Conservation (phyloP, 2,888 invertebrate species). For the Pristionchus fissidentatus region DNA sequence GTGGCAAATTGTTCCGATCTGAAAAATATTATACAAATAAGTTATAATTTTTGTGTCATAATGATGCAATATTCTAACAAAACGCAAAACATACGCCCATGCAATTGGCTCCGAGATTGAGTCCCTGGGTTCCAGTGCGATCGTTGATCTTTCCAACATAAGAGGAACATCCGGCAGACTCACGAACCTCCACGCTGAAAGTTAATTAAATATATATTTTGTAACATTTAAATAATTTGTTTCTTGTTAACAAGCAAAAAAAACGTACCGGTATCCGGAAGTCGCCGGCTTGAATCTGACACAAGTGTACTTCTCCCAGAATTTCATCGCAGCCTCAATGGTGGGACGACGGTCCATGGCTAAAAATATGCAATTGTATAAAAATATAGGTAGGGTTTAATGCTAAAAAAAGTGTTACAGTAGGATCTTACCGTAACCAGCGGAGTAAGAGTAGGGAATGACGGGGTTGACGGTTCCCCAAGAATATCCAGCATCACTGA, state of each 20-base stretch:
- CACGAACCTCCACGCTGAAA: conserved; percentile 15
- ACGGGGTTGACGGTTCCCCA: conserved; percentile 42
- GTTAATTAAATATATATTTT: neutral
- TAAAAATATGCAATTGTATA: neutral
- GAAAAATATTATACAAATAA: neutral
- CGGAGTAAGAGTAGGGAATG: conserved; percentile 32
- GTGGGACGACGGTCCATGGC: neutral
- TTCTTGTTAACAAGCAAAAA: neutral
- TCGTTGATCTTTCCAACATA: conserved; percentile 36
- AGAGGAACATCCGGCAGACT: conserved; percentile 19
- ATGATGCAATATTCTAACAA: neutral
- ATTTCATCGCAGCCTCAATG: conserved; percentile 11
- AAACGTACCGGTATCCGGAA: neutral
- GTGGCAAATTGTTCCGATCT: conserved; percentile 15
- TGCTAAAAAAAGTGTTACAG: neutral
- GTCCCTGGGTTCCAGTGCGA: neutral
- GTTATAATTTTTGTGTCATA: neutral
- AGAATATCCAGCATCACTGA: conserved; percentile 20
- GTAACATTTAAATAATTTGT: neutral
- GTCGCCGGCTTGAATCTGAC: neutral
- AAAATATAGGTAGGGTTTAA: too few relatives aligned
- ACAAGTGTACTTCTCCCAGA: conserved; percentile 41
- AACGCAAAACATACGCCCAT: neutral
- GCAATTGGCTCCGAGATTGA: conserved; percentile 8
- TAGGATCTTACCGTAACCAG: neutral